Evolutionary conservation across 2,113 vertebrate species (phyloP), one percentile per base, ranked within the genome.

Genomic region (Sardina pilchardus): DNA sequence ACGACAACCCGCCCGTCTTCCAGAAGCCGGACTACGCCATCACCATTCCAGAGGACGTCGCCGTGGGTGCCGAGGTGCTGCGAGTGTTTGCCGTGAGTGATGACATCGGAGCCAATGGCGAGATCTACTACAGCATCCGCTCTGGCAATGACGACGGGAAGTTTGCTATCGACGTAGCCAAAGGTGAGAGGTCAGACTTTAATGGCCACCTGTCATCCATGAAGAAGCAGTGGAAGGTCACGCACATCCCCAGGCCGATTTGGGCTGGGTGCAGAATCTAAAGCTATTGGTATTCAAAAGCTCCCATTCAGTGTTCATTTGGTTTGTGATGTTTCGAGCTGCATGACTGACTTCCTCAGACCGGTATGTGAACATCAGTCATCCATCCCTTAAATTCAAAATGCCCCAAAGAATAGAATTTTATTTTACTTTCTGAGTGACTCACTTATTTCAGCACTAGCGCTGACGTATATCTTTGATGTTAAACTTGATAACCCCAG

Each of bases 1-100:
- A 99, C 17, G 98, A 99, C 93, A 99, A 99, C 81, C 97, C 97
- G 0, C 98, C 98, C 0, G 96, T 99, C 82, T 99, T 99, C 86
- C 97, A 98, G 91, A 96, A 96, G 86, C 94, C 95, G 89, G 97
- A 99, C 89, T 99, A 99, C 78, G 86, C 96, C 0, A 96, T 97
- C 10, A 96, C 96, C 0, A 95, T 99, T 48, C 96, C 97, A 0
- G 98, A 99, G 87, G 97, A 99, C 81, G 96, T 97, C 0, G 94
- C 95, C 0, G 91, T 96, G 84, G 97, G 97, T 82, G 96, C 96
- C 0, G 96, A 97, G 90, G 94, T 99, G 19, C 90, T 98, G 45
- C 92, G 96, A 4, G 95, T 99, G 39, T 94, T 96, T 91, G 98
- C 98, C n/a, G 97, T 96, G 24, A 99, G 98, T 88, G 96, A 95